These are phyloP conservation scores for Cheilosia variabilis DNA, from an alignment of 2,888 invertebrate species.

Conservation along the genomic window DNA sequence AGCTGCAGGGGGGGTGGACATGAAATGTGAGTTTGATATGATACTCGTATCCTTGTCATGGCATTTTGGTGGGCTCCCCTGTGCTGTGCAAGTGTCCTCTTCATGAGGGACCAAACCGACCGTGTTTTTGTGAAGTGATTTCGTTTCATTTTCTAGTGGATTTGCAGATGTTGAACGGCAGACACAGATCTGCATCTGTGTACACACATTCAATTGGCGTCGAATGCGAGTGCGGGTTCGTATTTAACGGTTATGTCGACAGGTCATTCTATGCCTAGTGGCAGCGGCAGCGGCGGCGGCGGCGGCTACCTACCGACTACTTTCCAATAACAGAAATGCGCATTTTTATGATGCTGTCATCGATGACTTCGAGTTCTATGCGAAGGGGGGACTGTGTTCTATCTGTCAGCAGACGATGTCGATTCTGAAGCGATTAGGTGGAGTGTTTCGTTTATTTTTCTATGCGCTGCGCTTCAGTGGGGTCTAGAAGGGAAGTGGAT, in stretches of 20 bases:
- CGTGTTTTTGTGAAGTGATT: constrained; percentile 71
- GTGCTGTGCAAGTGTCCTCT: constrained; percentile 14
- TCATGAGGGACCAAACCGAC: background rate
- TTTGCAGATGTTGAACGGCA: constrained; percentile 65
- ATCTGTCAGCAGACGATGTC: constrained; percentile 51
- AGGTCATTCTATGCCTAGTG: constrained; percentile 46
- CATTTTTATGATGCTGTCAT: constrained; percentile 68
- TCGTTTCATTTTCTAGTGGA: constrained; percentile 72
- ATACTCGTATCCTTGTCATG: background rate
- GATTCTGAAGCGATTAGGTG: constrained; percentile 55
- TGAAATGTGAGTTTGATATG: constrained; percentile 25
- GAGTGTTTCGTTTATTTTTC: background rate
- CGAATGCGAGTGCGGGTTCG: constrained; percentile 8
- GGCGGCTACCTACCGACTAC: constrained; percentile 3
- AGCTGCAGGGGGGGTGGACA: background rate
- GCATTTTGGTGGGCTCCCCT: background rate
- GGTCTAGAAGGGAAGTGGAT: background rate
- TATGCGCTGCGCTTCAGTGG: constrained; percentile 16
- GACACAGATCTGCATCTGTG: constrained; percentile 58
- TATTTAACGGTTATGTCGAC: constrained; percentile 67
- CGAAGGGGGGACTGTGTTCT: constrained; percentile 19
- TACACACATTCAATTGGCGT: constrained; percentile 42
- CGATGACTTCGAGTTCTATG: constrained; percentile 32
- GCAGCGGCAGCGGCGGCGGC: constrained; percentile 4
- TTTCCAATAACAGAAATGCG: constrained; percentile 49